Base-by-base conservation (phyloP, 2,888 invertebrate genomes). In the Lypha dubia region DNA sequence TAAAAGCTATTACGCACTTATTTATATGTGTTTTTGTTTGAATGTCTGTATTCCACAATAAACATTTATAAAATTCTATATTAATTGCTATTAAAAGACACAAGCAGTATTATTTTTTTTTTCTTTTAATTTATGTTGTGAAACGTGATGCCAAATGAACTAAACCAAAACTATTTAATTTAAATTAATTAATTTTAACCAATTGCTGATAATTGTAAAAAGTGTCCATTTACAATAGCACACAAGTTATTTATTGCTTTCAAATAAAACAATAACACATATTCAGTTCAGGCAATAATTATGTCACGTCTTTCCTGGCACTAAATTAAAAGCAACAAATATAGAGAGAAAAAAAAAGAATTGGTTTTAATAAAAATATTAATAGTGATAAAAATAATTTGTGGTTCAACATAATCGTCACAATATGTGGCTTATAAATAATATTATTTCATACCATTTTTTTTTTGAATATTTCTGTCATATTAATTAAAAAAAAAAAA, bases 151-250 rank as follows among this genome's bases (percentile, higher is more conserved):
- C 73, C 53, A 84, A 73, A 77, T 60, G 77, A 62, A 84, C 80
- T 77, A 84, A 84, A 80, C 84, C 80, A 81, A 81, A 84, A 81
- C 62, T 77, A 84, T 84, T 84, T 84, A 84, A 84, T 80, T 81
- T 73, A 84, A 84, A 81, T 84, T 84, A 84, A 84, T 84, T 84
- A 81, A 84, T 81, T 84, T 81, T 74, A 84, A 84, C 84, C 84
- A 84, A 80, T 84, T 81, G 84, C 84, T 84, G 84, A 84, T 84
- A 84, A 84, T 84, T 81, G 84, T 84, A 74, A 84, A 80, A 80
- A 81, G 35, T 77, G 68, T 70, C 68, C 84, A 81, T 73, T 81
- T 77, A 81, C 80, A 84, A 77, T 68, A 74, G 68, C 62, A 62
- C 70, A 44, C 53, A 58, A 76, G 80, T 62, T 51, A 84, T 84